Evolutionary conservation across 2,113 vertebrate species (phyloP), one percentile per base, ranked within the genome.

Genomic region (Antechinus stuartii): DNA sequence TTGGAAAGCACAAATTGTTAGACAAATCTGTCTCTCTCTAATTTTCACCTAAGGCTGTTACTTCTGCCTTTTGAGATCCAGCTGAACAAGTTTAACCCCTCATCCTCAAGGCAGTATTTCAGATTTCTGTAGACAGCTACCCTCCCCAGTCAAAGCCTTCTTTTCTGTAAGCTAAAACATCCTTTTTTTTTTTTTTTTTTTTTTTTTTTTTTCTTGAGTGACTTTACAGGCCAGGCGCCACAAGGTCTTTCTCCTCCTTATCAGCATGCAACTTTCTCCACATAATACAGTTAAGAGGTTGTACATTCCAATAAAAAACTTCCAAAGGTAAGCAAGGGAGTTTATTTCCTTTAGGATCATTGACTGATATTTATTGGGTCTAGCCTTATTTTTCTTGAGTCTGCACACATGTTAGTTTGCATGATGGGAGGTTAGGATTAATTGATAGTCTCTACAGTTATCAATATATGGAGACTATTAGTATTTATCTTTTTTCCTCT

Each of bases 201-300:
- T 9, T 76, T n/a, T n/a, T 61, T 61, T 61, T 61, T 16, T 12
- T 11, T 2, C 4, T 30, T 2, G 26, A n/a, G 42, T 84, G n/a
- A 84, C n/a, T n/a, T 84, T 84, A 84, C 22, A 19, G 22, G 35
- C 68, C 35, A 42, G 22, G 16, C 68, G 22, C 68, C n/a, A 84
- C 6, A 84, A 84, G 35, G 68, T 35, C 22, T n/a, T 84, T 84
- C 7, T 84, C n/a, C 35, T n/a, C 35, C 68, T 84, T 84, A 84
- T 84, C 35, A 84, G n/a, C 16, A 42, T 84, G n/a, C n/a, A 23
- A 84, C n/a, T 84, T 84, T 84, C 68, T 7, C 68, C n/a, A 42
- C 19, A 84, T 95, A 95, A 0, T 93, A 93, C 92, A 92, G n/a
- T 25, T 91, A 92, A 3, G 50, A 95, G 54, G 95, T 93, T 19